These are phyloP conservation scores for Gallinago undulata DNA, from an alignment of 2,113 vertebrate genomes.

Conservation along the genomic window DNA sequence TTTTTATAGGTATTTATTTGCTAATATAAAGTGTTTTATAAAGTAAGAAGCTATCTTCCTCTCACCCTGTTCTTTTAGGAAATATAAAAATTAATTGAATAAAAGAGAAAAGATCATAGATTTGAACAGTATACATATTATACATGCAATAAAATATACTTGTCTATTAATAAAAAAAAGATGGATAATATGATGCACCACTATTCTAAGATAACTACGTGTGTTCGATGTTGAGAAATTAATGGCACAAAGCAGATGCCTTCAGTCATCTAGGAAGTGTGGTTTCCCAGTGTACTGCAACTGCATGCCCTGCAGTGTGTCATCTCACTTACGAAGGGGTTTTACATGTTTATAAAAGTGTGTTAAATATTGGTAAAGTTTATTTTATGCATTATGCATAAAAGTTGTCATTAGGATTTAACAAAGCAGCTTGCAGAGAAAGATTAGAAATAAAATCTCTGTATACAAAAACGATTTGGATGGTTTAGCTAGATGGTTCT, in stretches of 20 bases:
- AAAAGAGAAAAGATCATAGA: constrained; percentile 27
- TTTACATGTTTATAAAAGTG: constrained; percentile 76
- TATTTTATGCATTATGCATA: constrained; percentile 82
- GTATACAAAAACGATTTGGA: constrained; percentile 76
- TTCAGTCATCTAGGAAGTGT: constrained; percentile 27
- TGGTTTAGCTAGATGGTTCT: constrained; percentile 75
- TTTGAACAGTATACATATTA: constrained; percentile 42
- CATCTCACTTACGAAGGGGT: constrained; percentile 68
- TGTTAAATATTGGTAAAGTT: constrained; percentile 79
- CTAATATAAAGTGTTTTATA: constrained; percentile 54
- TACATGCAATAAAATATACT: constrained; percentile 45
- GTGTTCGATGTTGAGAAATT: constrained; percentile 56
- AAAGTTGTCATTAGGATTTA: constrained; percentile 82
- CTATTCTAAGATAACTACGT: constrained; percentile 49
- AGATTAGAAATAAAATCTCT: constrained; percentile 82
- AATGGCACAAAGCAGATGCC: constrained; percentile 51
- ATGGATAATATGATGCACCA: constrained; percentile 12
- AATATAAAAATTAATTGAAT: constrained; percentile 43
- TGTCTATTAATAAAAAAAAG: constrained; percentile 55
- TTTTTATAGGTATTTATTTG: constrained; percentile 69
- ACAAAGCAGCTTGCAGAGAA: constrained; percentile 80
- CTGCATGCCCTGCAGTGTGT: constrained; percentile 55
- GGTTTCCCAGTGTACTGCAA: constrained; percentile 32
- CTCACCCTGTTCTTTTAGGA: constrained; percentile 18
- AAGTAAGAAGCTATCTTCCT: constrained; percentile 19